Conservation (phyloP, 2,888 invertebrate genomes). For the Rhamphomyia laevipes region DNA sequence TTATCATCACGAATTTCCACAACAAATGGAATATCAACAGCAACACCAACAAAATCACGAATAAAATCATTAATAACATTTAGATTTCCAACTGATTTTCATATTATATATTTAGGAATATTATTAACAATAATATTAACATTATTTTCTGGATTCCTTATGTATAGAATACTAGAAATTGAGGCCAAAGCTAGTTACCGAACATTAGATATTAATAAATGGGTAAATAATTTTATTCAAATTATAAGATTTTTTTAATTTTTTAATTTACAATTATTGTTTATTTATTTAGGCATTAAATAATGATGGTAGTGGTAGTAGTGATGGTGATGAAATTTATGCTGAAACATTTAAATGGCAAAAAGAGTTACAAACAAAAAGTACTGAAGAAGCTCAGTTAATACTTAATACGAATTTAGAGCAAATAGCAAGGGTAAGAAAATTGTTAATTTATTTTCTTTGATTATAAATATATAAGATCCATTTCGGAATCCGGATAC, state of each 20-base stretch:
- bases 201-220: conserved; percentile 29
- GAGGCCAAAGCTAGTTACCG: conserved; percentile 34
- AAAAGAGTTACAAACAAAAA: conserved; percentile 55
- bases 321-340: conserved; percentile 49
- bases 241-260: neutral
- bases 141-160: conserved; percentile 32
- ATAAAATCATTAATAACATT: conserved; percentile 18
- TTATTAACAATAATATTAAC: conserved; percentile 30
- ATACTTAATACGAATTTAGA: conserved; percentile 67
- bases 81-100: conserved; percentile 30
- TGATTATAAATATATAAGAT: no score
- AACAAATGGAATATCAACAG: conserved; percentile 12
- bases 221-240: conserved; percentile 25
- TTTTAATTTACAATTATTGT: neutral
- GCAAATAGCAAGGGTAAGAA: conserved; percentile 63
- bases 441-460: no score
- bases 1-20: conserved; percentile 3
- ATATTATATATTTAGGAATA: conserved; percentile 33
- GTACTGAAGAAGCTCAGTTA: conserved; percentile 58
- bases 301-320: conserved; percentile 48
- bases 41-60: conserved; percentile 10
- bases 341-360: conserved; percentile 58
- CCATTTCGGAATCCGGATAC: no score
- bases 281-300: conserved; percentile 26
- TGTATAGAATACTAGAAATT: conserved; percentile 34